Base-by-base conservation (phyloP, 2,888 invertebrate genomes). In the Hololepta plana region DNA sequence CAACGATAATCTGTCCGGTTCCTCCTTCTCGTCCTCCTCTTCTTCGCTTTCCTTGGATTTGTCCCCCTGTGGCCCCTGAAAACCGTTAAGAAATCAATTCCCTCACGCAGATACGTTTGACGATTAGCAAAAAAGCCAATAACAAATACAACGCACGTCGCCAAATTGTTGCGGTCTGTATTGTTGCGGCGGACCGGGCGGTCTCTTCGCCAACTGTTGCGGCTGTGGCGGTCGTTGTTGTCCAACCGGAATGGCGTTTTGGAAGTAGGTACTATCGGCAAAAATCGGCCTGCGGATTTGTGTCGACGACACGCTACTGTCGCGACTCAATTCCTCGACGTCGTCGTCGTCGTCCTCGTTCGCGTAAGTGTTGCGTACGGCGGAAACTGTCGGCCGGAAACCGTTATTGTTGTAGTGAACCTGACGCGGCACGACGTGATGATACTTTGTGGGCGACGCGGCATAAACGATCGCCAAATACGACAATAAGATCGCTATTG, bases 1-100 rank as follows among this genome's bases (percentile, higher is more conserved):
- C 20, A 70, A 53, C 8, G 74, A 69, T 10, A 88, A 63, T 39
- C 84, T 70, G 55, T 88, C 88, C 2, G 88, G 88, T 43, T 84
- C 80, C 41, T 81, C 79, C 42, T 75, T 73, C 47, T 82, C 77
- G 37, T 77, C 72, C 39, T 72, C 68, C 36, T 72, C 62, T 37
- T 72, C 68, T 35, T 70, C 63, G 35, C 38, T 32, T 28, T 32
- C 33, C 15, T 28, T 27, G 21, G 28, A 20, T 28, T 34, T 26
- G 12, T 20, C 23, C 27, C 29, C 21, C 32, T 20, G 6, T 20
- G 20, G n/a, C 12, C 12, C 12, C 20, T 28, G 20, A n/a, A 21
- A 11, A 17, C 16, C n/a, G 17, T 10, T 6, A 12, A 20, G 2
- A 12, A 12, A 7, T 20, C 11, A 20, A 12, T 20, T 7, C 12